Evolutionary conservation across 2,113 vertebrate genomes (phyloP).

Genomic region (Heliornis fulica): DNA sequence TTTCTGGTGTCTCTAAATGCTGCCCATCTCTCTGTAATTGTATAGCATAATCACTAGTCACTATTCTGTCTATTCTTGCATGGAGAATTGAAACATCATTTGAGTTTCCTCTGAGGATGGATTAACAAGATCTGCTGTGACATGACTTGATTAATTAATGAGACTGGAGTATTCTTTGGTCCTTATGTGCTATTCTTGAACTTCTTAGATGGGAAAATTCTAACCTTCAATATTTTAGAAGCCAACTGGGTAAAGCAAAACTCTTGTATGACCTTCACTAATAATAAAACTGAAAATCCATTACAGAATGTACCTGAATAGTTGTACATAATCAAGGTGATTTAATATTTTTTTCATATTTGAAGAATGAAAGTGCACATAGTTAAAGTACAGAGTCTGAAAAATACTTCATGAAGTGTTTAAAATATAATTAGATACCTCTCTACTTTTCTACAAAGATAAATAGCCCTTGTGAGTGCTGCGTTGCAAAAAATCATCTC

Average conservation of each 20-base stretch:
- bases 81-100: slow-evolving; percentile 73
- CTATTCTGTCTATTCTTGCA: slow-evolving; percentile 69
- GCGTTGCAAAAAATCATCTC: background rate
- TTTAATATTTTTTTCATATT: background rate
- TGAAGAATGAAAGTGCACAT: background rate
- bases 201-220: slow-evolving; percentile 70
- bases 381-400: background rate
- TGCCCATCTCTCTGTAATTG: slow-evolving; percentile 50
- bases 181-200: slow-evolving; percentile 62
- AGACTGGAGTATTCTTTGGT: slow-evolving; percentile 63
- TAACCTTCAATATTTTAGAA: slow-evolving; percentile 73
- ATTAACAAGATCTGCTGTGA: slow-evolving; percentile 73
- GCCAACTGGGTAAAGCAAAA: slow-evolving; percentile 64
- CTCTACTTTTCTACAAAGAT: background rate
- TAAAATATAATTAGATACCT: background rate
- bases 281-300: slow-evolving; percentile 61
- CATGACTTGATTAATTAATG: slow-evolving; percentile 76
- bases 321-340: slow-evolving; percentile 3
- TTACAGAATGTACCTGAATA: slow-evolving; percentile 47
- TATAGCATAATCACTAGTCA: slow-evolving; percentile 59
- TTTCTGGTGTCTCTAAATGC: slow-evolving; percentile 13
- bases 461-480: background rate
- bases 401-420: background rate
- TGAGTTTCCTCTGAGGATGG: slow-evolving; percentile 67
- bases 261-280: slow-evolving; percentile 65